These are phyloP conservation scores for Cyanistes caeruleus DNA, from an alignment of 2,113 vertebrate genomes.

Conservation along the genomic window DNA sequence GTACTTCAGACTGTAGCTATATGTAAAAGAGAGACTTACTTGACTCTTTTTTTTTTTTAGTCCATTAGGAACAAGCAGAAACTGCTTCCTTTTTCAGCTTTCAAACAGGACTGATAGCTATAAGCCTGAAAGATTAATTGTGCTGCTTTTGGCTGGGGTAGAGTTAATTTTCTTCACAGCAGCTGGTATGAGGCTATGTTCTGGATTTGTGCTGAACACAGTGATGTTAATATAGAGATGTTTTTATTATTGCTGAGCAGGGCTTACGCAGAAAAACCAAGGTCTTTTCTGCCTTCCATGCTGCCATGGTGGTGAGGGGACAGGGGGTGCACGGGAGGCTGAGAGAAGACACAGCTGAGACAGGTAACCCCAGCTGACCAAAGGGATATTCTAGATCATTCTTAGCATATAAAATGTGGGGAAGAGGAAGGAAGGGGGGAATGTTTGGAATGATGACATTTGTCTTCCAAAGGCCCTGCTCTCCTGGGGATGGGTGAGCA, in stretches of 20 bases:
- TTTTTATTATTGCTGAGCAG: background rate
- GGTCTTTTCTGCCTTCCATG: background rate
- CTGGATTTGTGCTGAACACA: background rate
- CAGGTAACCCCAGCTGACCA: background rate
- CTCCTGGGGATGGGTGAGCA: background rate
- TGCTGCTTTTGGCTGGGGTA: background rate
- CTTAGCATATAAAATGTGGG: rapidly evolving
- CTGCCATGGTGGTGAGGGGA: background rate
- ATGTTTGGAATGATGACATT: background rate
- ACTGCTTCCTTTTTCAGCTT: background rate
- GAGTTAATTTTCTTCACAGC: background rate
- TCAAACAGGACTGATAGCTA: background rate
- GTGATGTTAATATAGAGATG: background rate
- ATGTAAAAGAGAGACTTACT: background rate
- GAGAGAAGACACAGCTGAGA: background rate
- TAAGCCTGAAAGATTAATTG: background rate
- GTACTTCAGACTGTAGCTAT: background rate
- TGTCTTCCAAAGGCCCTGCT: background rate
- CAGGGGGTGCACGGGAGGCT: background rate
- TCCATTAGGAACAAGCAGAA: background rate
- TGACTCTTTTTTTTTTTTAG: background rate
- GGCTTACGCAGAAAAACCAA: background rate
- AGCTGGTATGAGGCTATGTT: background rate
- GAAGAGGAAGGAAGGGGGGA: background rate
- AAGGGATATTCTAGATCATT: background rate